A percentile compares a stretch with the other conserved stretches of the same genome.
These are phyloP conservation scores for Poicephalus gulielmi DNA, from an alignment of 2,113 vertebrate species.

Conservation along the genomic window DNA sequence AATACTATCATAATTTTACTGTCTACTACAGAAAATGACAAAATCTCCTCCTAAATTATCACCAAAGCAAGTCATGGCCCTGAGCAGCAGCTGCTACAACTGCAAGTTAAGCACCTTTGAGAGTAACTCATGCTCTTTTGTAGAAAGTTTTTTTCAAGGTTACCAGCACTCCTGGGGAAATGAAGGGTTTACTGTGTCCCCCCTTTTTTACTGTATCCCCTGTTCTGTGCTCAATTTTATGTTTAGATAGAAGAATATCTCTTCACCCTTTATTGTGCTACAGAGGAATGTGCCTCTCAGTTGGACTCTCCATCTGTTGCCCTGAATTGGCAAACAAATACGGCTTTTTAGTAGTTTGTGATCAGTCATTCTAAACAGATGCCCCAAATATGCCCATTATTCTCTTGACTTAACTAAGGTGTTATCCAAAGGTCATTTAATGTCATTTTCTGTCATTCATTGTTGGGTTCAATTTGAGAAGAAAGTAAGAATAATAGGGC, in stretches of 20 bases:
- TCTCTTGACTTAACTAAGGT: background rate
- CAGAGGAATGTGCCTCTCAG: background rate
- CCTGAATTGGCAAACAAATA: background rate
- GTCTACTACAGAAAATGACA: background rate
- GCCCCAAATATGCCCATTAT: background rate
- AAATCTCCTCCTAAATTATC: background rate
- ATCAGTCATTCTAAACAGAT: background rate
- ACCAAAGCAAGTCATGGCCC: background rate
- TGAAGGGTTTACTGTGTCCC: background rate
- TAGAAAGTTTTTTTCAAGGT: background rate
- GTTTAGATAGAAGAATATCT: background rate
- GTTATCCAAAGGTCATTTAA: background rate
- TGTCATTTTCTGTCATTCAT: background rate
- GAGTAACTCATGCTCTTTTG: background rate
- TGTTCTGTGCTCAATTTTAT: background rate
- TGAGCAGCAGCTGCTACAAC: background rate
- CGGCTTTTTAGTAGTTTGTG: accelerated
- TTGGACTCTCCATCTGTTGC: background rate
- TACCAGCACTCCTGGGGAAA: background rate
- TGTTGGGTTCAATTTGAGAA: background rate
- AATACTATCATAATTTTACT: background rate
- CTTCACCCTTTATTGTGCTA: background rate
- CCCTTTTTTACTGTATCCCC: background rate
- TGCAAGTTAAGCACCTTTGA: background rate
- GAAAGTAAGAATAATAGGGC: background rate